Conservation (phyloP, 2,888 invertebrate species). For the Orthosia incerta region DNA sequence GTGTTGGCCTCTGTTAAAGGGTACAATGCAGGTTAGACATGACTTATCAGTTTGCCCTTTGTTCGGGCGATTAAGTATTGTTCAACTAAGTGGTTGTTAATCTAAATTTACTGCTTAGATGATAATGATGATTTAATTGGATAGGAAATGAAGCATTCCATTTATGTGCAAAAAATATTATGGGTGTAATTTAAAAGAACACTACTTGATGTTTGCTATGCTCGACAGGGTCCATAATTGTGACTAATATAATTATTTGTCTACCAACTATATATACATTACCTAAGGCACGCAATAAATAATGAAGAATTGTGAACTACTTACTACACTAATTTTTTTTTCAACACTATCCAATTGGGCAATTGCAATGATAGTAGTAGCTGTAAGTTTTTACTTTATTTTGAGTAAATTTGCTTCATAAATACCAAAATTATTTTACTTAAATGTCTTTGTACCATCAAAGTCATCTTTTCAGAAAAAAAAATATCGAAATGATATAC, state of each 20-base stretch:
- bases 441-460: background rate
- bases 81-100: slow-evolving; percentile 15
- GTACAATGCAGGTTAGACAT: slow-evolving; percentile 44
- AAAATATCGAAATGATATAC: no score
- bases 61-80: slow-evolving; percentile 30
- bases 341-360: no score
- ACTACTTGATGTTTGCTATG: no score
- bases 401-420: background rate
- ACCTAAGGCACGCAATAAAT: no score
- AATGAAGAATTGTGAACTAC: no score
- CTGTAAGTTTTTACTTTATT: no score
- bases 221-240: no score
- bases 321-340: no score
- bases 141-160: background rate
- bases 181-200: background rate
- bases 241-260: no score
- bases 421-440: background rate
- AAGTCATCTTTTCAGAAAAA: slow-evolving; percentile 3
- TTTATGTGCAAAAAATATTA: background rate
- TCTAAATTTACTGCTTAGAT: background rate
- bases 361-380: no score
- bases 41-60: slow-evolving; percentile 49
- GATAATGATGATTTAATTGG: background rate
- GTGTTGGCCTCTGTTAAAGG: slow-evolving; percentile 19
- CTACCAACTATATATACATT: no score